A percentile compares a stretch with the other conserved stretches of the same genome.
These are phyloP conservation scores for Paralvinella palmiformis DNA, from an alignment of 1,140 invertebrate genomes.

Conservation along the genomic window DNA sequence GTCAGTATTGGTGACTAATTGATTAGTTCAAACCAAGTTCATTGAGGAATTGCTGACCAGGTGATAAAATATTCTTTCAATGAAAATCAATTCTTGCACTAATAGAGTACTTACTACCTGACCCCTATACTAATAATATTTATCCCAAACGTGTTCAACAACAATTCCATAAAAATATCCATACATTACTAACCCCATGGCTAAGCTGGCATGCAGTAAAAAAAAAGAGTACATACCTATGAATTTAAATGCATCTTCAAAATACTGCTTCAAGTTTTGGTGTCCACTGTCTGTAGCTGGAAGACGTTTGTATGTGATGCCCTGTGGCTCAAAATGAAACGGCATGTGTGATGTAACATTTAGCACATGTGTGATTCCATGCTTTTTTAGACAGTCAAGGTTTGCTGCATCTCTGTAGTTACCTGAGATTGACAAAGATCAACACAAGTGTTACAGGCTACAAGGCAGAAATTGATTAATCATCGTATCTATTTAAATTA, in stretches of 20 bases:
- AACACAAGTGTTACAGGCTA: background rate
- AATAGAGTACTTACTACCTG: too few species aligned
- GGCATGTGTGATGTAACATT: conserved; percentile 72
- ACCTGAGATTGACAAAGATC: conserved; percentile 43
- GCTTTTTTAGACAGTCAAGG: conserved; percentile 57
- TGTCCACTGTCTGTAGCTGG: conserved; percentile 78
- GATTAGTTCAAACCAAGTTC: conserved; percentile 5
- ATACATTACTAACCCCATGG: too few species aligned
- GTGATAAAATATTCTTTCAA: too few species aligned
- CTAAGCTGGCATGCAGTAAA: background rate
- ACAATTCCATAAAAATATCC: too few species aligned
- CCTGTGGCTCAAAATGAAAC: conserved; percentile 60
- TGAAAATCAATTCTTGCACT: too few species aligned
- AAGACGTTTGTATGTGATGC: conserved; percentile 73
- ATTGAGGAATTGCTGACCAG: too few species aligned
- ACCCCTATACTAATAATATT: too few species aligned
- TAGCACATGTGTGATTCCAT: conserved; percentile 57
- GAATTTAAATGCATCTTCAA: conserved; percentile 83
- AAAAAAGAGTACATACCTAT: conserved; percentile 69
- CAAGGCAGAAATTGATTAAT: background rate
- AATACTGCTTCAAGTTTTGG: conserved; percentile 87
- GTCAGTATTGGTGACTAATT: too few species aligned
- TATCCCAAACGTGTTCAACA: too few species aligned
- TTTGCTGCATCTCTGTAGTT: conserved; percentile 79
- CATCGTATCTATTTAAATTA: background rate